phyloP scores from a whole-genome alignment of 1,140 invertebrate genomes.

The Pseudoatta argentina region DNA sequence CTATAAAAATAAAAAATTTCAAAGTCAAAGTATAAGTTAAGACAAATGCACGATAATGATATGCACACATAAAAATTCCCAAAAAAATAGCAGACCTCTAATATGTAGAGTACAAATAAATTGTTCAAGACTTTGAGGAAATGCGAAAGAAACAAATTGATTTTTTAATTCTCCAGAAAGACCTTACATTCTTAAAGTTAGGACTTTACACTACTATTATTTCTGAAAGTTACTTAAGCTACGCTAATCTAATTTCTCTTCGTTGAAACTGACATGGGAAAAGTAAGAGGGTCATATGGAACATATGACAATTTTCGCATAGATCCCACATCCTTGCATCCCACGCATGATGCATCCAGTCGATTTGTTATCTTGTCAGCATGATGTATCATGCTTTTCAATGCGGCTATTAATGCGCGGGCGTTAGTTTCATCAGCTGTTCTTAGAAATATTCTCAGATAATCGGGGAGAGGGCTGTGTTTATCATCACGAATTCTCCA shows the following conservation, averaged over 20 bases:
- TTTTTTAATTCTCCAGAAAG: neutral
- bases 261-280: slow-evolving; percentile 71
- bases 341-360: slow-evolving; percentile 63
- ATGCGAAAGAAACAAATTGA: neutral
- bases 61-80: too few species aligned
- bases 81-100: too few species aligned
- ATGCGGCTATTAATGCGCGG: slow-evolving; percentile 40
- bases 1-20: neutral
- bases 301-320: slow-evolving; percentile 79
- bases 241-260: slow-evolving; percentile 16
- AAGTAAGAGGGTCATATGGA: slow-evolving; percentile 73
- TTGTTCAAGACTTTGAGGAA: neutral
- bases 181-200: neutral
- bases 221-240: slow-evolving; percentile 28
- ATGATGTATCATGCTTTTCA: slow-evolving; percentile 71
- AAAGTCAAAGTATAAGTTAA: neutral
- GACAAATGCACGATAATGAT: too few species aligned
- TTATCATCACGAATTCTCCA: too few species aligned
- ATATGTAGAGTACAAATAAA: too few species aligned
- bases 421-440: slow-evolving; percentile 44
- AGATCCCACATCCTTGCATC: slow-evolving; percentile 59
- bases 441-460: neutral
- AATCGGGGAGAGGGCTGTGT: neutral
- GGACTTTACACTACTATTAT: slow-evolving; percentile 11
- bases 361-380: slow-evolving; percentile 80